Conservation (phyloP, 1,140 invertebrate genomes). For the Drosophila tsacasi region DNA sequence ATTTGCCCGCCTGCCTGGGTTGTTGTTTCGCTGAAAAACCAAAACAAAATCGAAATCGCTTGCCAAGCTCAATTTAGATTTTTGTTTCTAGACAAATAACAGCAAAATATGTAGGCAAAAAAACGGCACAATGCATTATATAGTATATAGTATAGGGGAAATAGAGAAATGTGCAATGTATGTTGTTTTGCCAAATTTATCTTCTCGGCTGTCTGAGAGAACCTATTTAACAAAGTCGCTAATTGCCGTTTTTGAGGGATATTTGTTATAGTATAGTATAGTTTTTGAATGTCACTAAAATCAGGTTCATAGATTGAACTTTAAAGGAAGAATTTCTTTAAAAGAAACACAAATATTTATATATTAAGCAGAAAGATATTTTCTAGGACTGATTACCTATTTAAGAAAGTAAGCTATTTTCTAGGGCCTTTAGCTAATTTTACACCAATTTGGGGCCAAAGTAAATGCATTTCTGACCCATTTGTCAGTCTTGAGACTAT, state of each 20-base stretch:
- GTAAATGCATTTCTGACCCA: neutral
- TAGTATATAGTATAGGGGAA: constrained; percentile 2
- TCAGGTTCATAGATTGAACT: neutral
- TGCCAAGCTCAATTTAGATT: constrained; percentile 51
- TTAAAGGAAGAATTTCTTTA: neutral
- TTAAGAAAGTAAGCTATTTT: too few relatives aligned
- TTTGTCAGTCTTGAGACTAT: neutral
- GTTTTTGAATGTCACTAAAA: constrained; percentile 10
- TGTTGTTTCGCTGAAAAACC: constrained; percentile 38
- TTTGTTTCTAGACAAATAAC: constrained; percentile 30
- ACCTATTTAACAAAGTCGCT: constrained; percentile 20
- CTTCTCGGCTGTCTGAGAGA: constrained; percentile 1
- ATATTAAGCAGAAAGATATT: too few relatives aligned
- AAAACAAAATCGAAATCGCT: constrained; percentile 52
- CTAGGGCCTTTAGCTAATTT: neutral
- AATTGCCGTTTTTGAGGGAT: constrained; percentile 16
- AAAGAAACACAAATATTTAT: too few relatives aligned
- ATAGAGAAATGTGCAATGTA: constrained; percentile 28
- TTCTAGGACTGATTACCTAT: too few relatives aligned
- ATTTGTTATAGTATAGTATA: neutral
- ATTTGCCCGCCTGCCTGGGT: constrained; percentile 59
- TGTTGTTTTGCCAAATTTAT: constrained; percentile 30
- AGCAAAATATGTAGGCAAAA: constrained; percentile 13
- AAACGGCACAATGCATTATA: constrained; percentile 21
- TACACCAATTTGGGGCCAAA: neutral